These are phyloP conservation scores for Yponomeuta plumbellus DNA, from an alignment of 2,888 invertebrate genomes.

Conservation along the genomic window DNA sequence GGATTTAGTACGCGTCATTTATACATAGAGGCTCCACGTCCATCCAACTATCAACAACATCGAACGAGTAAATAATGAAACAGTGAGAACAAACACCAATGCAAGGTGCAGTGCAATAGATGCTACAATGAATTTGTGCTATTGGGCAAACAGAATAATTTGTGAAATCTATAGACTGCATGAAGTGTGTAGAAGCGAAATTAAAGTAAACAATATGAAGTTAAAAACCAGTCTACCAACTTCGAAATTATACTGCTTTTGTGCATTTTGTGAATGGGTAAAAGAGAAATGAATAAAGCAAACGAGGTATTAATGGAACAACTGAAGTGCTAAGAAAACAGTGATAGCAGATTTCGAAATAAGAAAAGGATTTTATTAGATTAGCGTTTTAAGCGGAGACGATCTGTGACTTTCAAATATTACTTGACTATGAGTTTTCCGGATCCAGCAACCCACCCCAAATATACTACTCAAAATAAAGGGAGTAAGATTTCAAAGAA, in stretches of 20 bases:
- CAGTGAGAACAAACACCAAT: not conserved
- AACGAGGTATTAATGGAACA: not conserved
- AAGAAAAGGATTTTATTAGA: not conserved
- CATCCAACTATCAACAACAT: too few relatives aligned
- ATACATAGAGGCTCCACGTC: too few relatives aligned
- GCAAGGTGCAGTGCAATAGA: not conserved
- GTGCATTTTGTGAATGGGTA: not conserved
- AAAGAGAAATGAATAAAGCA: not conserved
- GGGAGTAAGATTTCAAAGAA: too few relatives aligned
- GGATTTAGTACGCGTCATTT: too few relatives aligned
- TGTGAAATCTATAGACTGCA: conserved; percentile 2
- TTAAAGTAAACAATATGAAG: not conserved
- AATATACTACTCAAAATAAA: too few relatives aligned
- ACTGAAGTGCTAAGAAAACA: not conserved
- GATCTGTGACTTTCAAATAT: not conserved
- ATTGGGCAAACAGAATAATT: not conserved
- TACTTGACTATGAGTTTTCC: not conserved
- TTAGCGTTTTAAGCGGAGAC: not conserved
- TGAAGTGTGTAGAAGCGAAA: not conserved
- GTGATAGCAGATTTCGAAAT: not conserved
- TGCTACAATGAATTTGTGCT: not conserved
- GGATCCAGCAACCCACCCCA: too few relatives aligned
- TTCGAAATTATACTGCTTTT: not conserved
- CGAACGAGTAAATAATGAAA: not conserved
- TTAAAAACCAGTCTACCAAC: not conserved